Evolutionary conservation across 2,113 vertebrate genomes (phyloP).

Genomic region (Acanthochromis polyacanthus): DNA sequence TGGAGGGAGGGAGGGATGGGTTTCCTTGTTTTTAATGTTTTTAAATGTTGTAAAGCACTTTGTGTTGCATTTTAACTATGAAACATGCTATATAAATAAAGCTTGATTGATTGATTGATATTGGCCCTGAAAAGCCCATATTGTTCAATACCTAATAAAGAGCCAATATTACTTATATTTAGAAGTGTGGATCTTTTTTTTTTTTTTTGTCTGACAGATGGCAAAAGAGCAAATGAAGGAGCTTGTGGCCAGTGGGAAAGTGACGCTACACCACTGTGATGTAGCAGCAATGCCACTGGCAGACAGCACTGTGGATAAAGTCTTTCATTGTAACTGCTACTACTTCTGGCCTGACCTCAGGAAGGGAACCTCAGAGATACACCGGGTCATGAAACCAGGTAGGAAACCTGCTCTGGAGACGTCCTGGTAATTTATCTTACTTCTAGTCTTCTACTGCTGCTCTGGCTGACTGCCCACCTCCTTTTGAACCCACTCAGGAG

Average conservation of each 20-base stretch:
- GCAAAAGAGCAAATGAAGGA: constrained; percentile 69
- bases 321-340: constrained; percentile 86
- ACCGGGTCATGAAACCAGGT: constrained; percentile 85
- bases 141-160: background rate
- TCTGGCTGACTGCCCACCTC: background rate
- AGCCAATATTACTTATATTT: background rate
- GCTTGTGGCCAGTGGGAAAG: constrained; percentile 70
- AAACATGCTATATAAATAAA: no score
- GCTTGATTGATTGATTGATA: no score
- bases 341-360: constrained; percentile 85
- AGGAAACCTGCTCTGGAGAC: background rate
- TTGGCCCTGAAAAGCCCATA: no score
- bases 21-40: no score
- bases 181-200: background rate
- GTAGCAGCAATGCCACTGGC: constrained; percentile 77
- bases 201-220: constrained; percentile 40
- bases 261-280: constrained; percentile 73
- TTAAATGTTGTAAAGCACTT: no score
- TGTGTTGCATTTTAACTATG: no score
- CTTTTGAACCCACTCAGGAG: constrained; percentile 57
- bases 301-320: constrained; percentile 79
- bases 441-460: background rate
- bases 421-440: no score
- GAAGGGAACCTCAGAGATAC: constrained; percentile 71
- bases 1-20: no score